Conservation (phyloP, 1,140 invertebrate genomes). For the Aphaenogaster floridana region DNA sequence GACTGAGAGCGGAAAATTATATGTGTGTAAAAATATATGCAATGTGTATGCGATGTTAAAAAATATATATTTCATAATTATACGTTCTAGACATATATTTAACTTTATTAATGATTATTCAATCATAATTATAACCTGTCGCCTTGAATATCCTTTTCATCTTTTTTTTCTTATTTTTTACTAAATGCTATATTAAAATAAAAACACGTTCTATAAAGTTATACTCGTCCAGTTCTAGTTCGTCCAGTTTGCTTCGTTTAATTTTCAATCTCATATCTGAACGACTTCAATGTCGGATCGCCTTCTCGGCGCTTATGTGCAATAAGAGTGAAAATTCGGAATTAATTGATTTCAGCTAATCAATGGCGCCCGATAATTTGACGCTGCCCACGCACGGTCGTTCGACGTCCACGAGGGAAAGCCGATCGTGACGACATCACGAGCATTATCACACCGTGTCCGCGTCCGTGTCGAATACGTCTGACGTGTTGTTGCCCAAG, state of each 20-base stretch:
- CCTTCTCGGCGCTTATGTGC: background rate
- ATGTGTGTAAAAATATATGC: background rate
- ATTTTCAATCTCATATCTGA: background rate
- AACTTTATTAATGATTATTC: background rate
- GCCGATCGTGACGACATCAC: slow-evolving; percentile 31
- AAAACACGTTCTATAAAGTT: background rate
- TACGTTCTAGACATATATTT: background rate
- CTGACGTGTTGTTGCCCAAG: slow-evolving; percentile 42
- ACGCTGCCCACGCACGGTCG: slow-evolving; percentile 14
- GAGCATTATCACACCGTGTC: slow-evolving; percentile 10
- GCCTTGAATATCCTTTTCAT: background rate
- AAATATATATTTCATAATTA: background rate
- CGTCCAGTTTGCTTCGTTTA: background rate
- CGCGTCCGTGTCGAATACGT: slow-evolving; percentile 26
- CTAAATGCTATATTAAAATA: background rate
- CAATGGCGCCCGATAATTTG: slow-evolving; percentile 34
- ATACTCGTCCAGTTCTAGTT: background rate
- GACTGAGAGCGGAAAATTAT: background rate
- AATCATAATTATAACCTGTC: background rate
- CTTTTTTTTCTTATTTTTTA: background rate
- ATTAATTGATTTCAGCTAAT: slow-evolving; percentile 58
- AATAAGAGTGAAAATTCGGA: slow-evolving; percentile 27
- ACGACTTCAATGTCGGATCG: background rate
- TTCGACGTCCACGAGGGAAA: background rate
- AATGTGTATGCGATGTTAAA: background rate